Evolutionary conservation across 1,140 invertebrate genomes (phyloP).

Genomic region (Archivesica marissinica): DNA sequence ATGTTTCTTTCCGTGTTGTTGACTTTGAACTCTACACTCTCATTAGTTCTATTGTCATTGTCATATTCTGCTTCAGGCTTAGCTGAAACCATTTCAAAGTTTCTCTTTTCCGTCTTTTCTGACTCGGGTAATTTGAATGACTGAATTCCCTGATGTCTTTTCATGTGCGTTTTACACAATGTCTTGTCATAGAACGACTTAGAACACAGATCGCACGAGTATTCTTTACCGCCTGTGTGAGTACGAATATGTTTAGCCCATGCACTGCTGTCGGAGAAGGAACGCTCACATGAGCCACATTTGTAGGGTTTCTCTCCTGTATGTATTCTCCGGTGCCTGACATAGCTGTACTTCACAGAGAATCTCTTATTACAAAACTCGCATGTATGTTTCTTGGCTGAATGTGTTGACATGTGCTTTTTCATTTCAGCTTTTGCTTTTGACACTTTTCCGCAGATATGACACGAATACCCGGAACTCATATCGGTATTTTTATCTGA

Average conservation of each 20-base stretch:
- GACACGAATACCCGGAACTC: constrained; percentile 37
- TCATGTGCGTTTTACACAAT: constrained; percentile 55
- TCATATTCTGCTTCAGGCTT: constrained; percentile 19
- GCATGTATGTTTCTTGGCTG: constrained; percentile 53
- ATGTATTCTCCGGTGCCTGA: constrained; percentile 56
- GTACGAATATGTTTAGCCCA: constrained; percentile 57
- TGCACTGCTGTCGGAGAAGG: constrained; percentile 58
- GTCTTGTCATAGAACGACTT: constrained; percentile 62
- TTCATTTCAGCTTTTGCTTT: constrained; percentile 60
- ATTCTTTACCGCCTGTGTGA: constrained; percentile 59
- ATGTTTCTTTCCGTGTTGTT: not conserved
- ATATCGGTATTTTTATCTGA: constrained; percentile 38
- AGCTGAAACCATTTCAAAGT: constrained; percentile 19
- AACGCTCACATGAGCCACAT: constrained; percentile 50
- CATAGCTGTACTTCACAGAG: constrained; percentile 51
- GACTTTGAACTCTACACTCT: not conserved
- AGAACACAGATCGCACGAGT: constrained; percentile 52
- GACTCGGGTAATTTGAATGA: not conserved
- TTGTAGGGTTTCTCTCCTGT: constrained; percentile 64
- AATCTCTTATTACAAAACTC: constrained; percentile 64
- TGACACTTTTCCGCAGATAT: constrained; percentile 51
- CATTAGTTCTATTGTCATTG: not conserved
- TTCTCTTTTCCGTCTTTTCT: constrained; percentile 40
- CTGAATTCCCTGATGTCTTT: constrained; percentile 21
- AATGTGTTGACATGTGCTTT: constrained; percentile 57